Conservation (phyloP, 2,113 vertebrate species). For the Lasiurus borealis region DNA sequence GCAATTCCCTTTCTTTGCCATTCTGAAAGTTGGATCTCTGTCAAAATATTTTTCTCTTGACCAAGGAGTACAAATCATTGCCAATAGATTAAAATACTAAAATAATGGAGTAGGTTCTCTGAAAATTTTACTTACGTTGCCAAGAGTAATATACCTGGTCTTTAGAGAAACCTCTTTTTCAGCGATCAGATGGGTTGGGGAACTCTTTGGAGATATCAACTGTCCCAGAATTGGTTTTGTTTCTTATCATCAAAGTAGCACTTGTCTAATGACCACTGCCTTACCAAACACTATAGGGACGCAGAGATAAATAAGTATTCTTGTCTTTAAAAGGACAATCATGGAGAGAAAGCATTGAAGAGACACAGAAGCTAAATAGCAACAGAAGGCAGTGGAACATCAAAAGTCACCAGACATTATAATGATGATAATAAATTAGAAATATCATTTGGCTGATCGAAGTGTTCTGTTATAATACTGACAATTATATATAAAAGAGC, state of each 20-base stretch:
- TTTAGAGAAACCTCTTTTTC: conserved; percentile 29
- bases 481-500: background rate
- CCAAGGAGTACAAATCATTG: conserved; percentile 50
- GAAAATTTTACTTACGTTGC: background rate
- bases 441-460: conserved; percentile 1
- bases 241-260: conserved; percentile 1
- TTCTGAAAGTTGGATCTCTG: conserved; percentile 66
- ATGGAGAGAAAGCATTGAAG: background rate
- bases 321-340: conserved; percentile 28
- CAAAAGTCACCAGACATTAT: background rate
- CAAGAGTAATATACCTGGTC: background rate
- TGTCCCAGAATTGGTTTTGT: background rate
- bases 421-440: conserved; percentile 16
- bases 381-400: background rate
- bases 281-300: background rate
- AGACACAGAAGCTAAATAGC: background rate
- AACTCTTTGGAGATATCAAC: background rate
- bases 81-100: conserved; percentile 34
- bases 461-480: background rate
- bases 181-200: background rate
- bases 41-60: conserved; percentile 62
- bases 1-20: conserved; percentile 57
- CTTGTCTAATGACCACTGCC: background rate
- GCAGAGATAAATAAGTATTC: background rate
- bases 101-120: background rate